Conservation (phyloP, 2,888 invertebrate species). For the Quadroppia sp. region DNA sequence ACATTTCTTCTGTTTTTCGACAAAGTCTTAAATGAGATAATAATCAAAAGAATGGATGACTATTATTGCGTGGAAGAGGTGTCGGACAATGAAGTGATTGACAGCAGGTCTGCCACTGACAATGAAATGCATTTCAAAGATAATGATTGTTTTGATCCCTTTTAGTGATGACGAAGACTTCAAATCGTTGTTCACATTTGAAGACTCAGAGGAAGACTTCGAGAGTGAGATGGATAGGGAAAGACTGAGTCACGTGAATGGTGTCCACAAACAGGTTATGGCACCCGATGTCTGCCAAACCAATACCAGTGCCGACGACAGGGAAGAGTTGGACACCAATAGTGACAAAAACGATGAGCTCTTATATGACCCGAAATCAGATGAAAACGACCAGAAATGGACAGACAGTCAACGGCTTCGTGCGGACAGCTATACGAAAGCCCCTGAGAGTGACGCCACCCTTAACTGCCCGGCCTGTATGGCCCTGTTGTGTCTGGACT, state of each 20-base stretch:
- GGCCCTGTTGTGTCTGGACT: slow-evolving; percentile 59
- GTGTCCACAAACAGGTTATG: slow-evolving; percentile 47
- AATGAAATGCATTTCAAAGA: not conserved
- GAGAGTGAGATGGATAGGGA: slow-evolving; percentile 51
- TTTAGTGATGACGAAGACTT: slow-evolving; percentile 23
- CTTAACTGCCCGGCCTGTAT: slow-evolving; percentile 62
- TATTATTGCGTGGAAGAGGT: slow-evolving; percentile 35
- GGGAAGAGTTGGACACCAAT: not conserved
- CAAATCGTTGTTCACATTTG: slow-evolving; percentile 16
- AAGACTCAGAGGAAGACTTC: slow-evolving; percentile 48
- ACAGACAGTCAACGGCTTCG: slow-evolving; percentile 54
- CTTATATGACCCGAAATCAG: slow-evolving; percentile 59
- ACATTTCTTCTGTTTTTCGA: too few relatives aligned
- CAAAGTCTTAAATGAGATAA: too few relatives aligned
- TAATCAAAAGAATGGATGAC: slow-evolving; percentile 38
- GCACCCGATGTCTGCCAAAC: not conserved
- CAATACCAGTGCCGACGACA: slow-evolving; percentile 45
- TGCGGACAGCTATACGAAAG: slow-evolving; percentile 42
- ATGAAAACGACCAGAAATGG: slow-evolving; percentile 59
- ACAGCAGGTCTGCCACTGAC: slow-evolving; percentile 19
- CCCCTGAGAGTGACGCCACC: slow-evolving; percentile 58
- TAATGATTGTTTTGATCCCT: slow-evolving; percentile 16
- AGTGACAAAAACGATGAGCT: slow-evolving; percentile 52
- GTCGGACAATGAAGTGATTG: slow-evolving; percentile 22
- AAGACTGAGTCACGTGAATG: slow-evolving; percentile 48